A percentile compares a stretch with the other conserved stretches of the same genome.
These are phyloP conservation scores for Nettapus auritus DNA, from an alignment of 2,113 vertebrate genomes.

Conservation along the genomic window DNA sequence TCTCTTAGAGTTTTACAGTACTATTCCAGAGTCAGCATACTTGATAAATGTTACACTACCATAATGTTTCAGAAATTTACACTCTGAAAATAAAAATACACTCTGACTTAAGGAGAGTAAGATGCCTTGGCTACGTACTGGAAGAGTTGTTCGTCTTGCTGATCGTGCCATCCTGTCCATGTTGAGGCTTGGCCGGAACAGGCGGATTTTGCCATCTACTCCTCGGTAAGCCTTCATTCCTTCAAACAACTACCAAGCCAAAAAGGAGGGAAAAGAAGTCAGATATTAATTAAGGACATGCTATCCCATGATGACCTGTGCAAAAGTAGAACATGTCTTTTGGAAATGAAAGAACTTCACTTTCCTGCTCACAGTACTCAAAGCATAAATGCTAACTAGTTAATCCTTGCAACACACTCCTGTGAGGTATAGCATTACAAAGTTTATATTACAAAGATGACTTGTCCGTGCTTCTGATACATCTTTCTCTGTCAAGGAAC, in stretches of 20 bases:
- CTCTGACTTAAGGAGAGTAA: background rate
- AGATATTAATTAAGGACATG: background rate
- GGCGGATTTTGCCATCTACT: constrained; percentile 82
- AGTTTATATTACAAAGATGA: background rate
- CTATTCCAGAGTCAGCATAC: background rate
- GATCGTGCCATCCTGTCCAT: constrained; percentile 87
- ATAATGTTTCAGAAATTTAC: background rate
- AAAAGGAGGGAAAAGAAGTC: background rate
- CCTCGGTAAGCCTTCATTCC: constrained; percentile 91
- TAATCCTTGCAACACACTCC: background rate
- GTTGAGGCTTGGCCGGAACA: constrained; percentile 90
- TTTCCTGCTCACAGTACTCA: background rate
- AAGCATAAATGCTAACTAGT: background rate
- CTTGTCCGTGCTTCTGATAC: background rate
- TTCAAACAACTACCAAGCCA: constrained; percentile 85
- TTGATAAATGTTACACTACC: background rate
- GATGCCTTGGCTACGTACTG: constrained; percentile 74
- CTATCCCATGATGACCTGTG: background rate
- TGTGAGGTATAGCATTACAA: background rate
- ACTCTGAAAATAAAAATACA: background rate
- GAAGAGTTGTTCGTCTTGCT: constrained; percentile 82
- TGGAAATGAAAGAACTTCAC: background rate
- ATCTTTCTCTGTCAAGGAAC: background rate
- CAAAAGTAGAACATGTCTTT: background rate
- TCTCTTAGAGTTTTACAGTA: background rate